Conservation (phyloP, 2,113 vertebrate genomes). For the rat (Rattus norvegicus) region GRCr8 NC_086026.1:21038001-21038500, state of each 20-base stretch:
- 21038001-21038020: no score
- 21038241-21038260: background rate
- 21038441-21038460: background rate
- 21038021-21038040: background rate
- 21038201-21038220: background rate
- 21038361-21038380: background rate
- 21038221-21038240: background rate
- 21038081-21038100: background rate
- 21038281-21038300: background rate
- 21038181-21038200: background rate
- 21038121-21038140: background rate
- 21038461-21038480: background rate
- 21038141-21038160: background rate
- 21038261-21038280: background rate
- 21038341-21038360: background rate
- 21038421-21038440: no score
- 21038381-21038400: background rate
- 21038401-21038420: background rate
- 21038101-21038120: background rate
- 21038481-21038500: background rate
- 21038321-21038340: conserved; percentile 6
- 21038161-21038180: background rate
- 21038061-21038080: background rate
- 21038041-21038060: background rate
- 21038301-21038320: background rate